Evolutionary conservation across 2,113 vertebrate species (phyloP).

Genomic region (Opisthocomus hoazin): DNA sequence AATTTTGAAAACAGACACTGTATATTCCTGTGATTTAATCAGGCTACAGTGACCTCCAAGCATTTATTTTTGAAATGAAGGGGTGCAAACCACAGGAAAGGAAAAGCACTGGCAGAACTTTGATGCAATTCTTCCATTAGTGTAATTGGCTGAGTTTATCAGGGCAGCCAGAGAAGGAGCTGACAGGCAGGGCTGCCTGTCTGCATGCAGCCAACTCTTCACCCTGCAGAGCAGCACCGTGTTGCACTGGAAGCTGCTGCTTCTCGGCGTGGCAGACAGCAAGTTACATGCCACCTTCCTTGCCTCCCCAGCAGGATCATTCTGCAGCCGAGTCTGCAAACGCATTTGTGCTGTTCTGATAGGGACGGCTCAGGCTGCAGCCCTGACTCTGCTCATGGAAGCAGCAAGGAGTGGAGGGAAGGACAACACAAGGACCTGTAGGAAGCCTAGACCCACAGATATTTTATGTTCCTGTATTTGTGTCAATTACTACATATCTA

Average conservation of each 20-base stretch:
- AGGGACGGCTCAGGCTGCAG: background rate
- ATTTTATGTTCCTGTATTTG: background rate
- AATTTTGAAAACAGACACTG: slow-evolving; percentile 39
- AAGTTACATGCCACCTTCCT: background rate
- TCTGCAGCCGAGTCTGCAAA: background rate
- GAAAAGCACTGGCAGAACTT: background rate
- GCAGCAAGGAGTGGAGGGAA: background rate
- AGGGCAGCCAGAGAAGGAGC: background rate
- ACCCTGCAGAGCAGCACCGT: rapidly evolving
- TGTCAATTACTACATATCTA: background rate
- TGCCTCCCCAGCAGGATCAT: background rate
- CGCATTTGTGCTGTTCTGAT: background rate
- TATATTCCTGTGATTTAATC: slow-evolving; percentile 33
- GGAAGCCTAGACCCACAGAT: background rate
- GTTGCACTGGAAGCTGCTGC: background rate
- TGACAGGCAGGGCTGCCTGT: background rate
- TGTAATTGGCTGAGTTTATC: background rate
- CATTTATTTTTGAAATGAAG: slow-evolving; percentile 1
- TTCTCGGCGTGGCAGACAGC: background rate
- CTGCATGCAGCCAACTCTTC: background rate
- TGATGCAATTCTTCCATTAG: background rate
- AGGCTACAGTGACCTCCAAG: slow-evolving; percentile 8
- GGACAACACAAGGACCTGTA: background rate
- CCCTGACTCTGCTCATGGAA: background rate
- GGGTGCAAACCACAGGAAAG: background rate